Conservation (phyloP, 2,113 vertebrate species). For the Onychorhynchus coronatus region DNA sequence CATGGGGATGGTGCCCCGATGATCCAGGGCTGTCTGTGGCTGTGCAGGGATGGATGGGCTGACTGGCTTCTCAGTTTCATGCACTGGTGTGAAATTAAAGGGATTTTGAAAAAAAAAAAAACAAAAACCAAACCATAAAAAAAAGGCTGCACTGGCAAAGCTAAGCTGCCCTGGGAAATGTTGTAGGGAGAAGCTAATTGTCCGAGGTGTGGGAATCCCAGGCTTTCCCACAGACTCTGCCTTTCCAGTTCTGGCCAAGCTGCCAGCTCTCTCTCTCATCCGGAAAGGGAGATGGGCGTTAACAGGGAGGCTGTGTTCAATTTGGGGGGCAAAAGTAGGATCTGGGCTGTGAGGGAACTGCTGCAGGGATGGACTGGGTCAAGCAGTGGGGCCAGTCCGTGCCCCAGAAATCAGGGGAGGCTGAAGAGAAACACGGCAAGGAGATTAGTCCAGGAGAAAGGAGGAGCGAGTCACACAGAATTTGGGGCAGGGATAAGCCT, state of each 20-base stretch:
- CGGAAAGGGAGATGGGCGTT: background rate
- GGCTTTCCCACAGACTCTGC: background rate
- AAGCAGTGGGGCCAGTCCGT: background rate
- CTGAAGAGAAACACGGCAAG: background rate
- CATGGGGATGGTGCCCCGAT: background rate
- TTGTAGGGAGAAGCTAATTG: background rate
- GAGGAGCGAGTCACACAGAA: background rate
- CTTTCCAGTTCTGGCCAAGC: background rate
- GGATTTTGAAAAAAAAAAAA: background rate
- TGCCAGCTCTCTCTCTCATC: background rate
- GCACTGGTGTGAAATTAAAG: background rate
- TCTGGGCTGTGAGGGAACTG: background rate
- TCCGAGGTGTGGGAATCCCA: background rate
- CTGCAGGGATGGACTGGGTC: background rate
- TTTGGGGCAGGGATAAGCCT: background rate
- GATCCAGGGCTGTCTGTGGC: background rate
- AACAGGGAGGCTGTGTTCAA: background rate
- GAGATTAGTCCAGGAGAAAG: background rate
- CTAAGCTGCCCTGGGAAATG: background rate
- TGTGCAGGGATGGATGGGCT: background rate
- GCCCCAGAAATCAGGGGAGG: background rate
- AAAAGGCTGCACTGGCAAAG: background rate
- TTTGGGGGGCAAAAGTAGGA: background rate
- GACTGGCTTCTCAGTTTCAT: background rate
- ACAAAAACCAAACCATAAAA: too few species aligned